Conservation (phyloP, 1,140 invertebrate species). For the Hylaeus volcanicus region DNA sequence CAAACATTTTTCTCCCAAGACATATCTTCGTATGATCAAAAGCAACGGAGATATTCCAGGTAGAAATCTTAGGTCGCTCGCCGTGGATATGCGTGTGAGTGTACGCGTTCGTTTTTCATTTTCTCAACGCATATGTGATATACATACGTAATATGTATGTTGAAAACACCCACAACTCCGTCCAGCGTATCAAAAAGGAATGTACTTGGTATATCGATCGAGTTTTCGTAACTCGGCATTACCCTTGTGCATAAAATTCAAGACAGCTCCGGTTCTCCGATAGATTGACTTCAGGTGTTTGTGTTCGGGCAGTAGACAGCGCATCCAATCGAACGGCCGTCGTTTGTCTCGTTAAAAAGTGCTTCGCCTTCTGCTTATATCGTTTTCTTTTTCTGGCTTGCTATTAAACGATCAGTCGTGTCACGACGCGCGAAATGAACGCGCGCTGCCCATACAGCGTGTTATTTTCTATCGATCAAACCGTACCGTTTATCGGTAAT, state of each 20-base stretch:
- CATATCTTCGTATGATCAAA: too few species aligned
- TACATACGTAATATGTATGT: conserved; percentile 49
- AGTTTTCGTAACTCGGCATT: conserved; percentile 59
- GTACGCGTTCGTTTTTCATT: conserved; percentile 1
- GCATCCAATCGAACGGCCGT: conserved; percentile 43
- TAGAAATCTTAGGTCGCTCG: too few species aligned
- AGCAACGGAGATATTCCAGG: too few species aligned
- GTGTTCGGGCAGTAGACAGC: conserved; percentile 73
- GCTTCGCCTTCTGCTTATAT: neutral
- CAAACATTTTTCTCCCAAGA: too few species aligned
- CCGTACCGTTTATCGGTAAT: conserved; percentile 23
- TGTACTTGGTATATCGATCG: conserved; percentile 66
- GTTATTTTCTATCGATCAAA: conserved; percentile 10
- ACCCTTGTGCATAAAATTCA: conserved; percentile 44
- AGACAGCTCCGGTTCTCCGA: conserved; percentile 40
- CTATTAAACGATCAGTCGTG: conserved; percentile 11
- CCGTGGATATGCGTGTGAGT: neutral
- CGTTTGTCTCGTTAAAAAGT: conserved; percentile 37
- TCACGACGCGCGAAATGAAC: neutral
- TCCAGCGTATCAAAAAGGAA: conserved; percentile 66
- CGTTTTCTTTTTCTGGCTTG: neutral
- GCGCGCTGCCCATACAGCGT: neutral
- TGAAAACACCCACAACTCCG: conserved; percentile 57
- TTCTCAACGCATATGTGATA: conserved; percentile 25
- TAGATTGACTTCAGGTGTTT: conserved; percentile 57